A percentile compares a stretch with the other conserved stretches of the same genome.
These are phyloP conservation scores for Pocota personata DNA, from an alignment of 2,888 invertebrate genomes.

Conservation along the genomic window DNA sequence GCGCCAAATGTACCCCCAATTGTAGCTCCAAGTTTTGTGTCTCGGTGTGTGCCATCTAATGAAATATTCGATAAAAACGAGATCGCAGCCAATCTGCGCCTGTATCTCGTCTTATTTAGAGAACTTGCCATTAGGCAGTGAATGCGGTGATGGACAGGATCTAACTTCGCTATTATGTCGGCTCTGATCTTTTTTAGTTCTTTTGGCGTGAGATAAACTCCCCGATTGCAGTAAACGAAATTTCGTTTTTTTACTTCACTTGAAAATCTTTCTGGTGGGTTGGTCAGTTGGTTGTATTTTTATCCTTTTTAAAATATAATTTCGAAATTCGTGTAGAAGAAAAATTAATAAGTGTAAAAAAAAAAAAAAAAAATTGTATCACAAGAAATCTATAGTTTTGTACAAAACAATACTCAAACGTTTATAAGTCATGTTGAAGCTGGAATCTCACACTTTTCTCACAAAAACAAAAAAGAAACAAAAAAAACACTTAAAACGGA, in stretches of 20 bases:
- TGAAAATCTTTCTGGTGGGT: background rate
- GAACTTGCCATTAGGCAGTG: slow-evolving; percentile 83
- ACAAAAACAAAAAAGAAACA: slow-evolving; percentile 1
- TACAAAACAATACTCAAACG: slow-evolving; percentile 37
- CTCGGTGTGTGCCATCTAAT: slow-evolving; percentile 93
- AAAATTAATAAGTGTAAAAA: background rate
- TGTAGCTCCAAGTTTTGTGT: slow-evolving; percentile 85
- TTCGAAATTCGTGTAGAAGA: background rate
- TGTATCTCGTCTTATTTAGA: slow-evolving; percentile 86
- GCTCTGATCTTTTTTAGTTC: background rate
- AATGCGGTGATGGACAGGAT: slow-evolving; percentile 7
- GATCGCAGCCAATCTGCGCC: slow-evolving; percentile 94
- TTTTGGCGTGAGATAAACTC: background rate
- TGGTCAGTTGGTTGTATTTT: background rate
- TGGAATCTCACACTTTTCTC: slow-evolving; percentile 13
- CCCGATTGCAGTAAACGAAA: background rate
- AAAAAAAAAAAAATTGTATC: slow-evolving; percentile 15
- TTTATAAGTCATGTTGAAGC: slow-evolving; percentile 56
- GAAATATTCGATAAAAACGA: slow-evolving; percentile 98
- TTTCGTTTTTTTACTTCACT: background rate
- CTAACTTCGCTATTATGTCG: background rate
- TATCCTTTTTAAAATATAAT: background rate
- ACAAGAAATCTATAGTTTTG: slow-evolving; percentile 54
- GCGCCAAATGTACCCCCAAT: slow-evolving; percentile 79
- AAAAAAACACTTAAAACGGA: background rate